Percentiles rank a stretch among this genome's conserved stretches.
phyloP scores from a whole-genome alignment of 2,888 invertebrate species.

The Lamproptera curius region DNA sequence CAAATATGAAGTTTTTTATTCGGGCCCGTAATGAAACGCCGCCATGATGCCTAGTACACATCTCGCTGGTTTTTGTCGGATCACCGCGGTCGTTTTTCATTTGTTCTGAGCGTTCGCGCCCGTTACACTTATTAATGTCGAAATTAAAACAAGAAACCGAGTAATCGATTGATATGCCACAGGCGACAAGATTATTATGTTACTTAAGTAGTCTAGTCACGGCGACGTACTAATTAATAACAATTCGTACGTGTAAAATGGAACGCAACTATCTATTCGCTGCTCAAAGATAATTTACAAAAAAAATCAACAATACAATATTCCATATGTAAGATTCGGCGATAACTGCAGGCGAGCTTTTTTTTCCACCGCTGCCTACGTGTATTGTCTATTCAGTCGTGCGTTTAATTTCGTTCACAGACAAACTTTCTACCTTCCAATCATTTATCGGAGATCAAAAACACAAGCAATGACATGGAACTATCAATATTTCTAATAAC shows the following conservation, averaged over 20 bases:
- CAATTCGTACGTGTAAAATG: slow-evolving; percentile 46
- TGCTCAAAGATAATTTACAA: slow-evolving; percentile 25
- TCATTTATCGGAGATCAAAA: slow-evolving; percentile 71
- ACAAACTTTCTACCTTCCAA: slow-evolving; percentile 68
- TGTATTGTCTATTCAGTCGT: slow-evolving; percentile 43
- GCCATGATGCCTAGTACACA: slow-evolving; percentile 69
- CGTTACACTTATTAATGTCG: slow-evolving; percentile 61
- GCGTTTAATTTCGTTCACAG: slow-evolving; percentile 61
- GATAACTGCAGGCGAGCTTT: slow-evolving; percentile 35
- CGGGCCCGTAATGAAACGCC: slow-evolving; percentile 70
- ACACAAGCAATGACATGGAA: slow-evolving; percentile 74
- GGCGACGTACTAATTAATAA: slow-evolving; percentile 57
- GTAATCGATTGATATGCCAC: slow-evolving; percentile 53
- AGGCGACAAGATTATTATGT: slow-evolving; percentile 65
- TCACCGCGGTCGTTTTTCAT: slow-evolving; percentile 63
- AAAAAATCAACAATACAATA: slow-evolving; percentile 31
- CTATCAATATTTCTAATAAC: slow-evolving; percentile 78
- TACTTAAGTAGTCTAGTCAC: slow-evolving; percentile 48
- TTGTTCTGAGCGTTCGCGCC: slow-evolving; percentile 59
- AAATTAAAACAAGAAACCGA: slow-evolving; percentile 63
- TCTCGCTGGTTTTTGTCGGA: slow-evolving; percentile 65
- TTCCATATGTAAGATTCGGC: slow-evolving; percentile 40
- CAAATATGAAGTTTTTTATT: slow-evolving; percentile 76
- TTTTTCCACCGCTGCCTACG: slow-evolving; percentile 61
- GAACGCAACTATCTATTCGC: slow-evolving; percentile 28